Percentiles rank a stretch among this genome's conserved stretches.
Evolutionary conservation across 2,797 vertebrate species (phyloP).

Genomic region (Todus mexicanus): DNA sequence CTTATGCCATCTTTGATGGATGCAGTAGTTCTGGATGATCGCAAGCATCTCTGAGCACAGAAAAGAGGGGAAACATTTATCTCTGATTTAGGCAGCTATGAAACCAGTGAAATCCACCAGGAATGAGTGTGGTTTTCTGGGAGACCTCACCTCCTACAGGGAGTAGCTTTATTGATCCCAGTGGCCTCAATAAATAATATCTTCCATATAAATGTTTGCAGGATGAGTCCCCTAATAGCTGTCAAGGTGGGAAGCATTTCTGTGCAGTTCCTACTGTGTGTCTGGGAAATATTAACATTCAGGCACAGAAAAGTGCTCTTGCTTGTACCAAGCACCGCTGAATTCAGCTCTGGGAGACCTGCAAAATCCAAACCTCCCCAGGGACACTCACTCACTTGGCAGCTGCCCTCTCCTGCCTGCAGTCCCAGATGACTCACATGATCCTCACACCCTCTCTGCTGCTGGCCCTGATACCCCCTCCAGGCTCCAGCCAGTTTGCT

Average conservation of each 20-base stretch:
- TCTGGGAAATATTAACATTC: not conserved
- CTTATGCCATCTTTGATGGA: not conserved
- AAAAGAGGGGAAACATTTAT: not conserved
- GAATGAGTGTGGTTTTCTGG: not conserved
- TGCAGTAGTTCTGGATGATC: not conserved
- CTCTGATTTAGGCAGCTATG: not conserved
- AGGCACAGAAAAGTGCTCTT: not conserved
- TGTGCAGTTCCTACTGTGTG: not conserved
- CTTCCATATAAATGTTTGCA: not conserved
- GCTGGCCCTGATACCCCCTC: not conserved
- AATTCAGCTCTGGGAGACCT: conserved; percentile 45
- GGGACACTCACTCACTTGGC: conserved; percentile 53
- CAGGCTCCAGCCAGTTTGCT: conserved; percentile 20
- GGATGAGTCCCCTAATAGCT: not conserved
- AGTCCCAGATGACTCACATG: conserved; percentile 45
- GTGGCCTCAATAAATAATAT: not conserved
- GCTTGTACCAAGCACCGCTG: conserved; percentile 39
- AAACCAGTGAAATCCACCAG: not conserved
- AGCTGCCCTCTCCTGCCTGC: conserved; percentile 24
- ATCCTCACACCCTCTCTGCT: conserved; percentile 10
- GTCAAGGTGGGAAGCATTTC: not conserved
- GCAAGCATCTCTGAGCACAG: not conserved
- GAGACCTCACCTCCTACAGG: not conserved
- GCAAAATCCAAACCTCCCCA: conserved; percentile 18
- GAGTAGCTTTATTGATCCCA: not conserved